These are phyloP conservation scores for Guaruba guarouba DNA, from an alignment of 2,113 vertebrate genomes.

Conservation along the genomic window DNA sequence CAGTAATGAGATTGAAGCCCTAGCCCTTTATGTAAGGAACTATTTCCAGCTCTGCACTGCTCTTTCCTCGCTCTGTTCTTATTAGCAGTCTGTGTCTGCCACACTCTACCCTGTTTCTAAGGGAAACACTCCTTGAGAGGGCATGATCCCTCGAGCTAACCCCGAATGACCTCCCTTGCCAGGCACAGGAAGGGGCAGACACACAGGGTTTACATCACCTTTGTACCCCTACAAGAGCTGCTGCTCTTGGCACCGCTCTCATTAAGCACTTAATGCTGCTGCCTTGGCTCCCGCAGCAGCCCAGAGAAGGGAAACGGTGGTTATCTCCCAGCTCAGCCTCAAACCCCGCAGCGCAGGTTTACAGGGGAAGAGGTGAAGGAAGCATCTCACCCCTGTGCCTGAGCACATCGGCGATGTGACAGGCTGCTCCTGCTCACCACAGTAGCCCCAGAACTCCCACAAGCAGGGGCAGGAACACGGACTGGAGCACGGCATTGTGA, in stretches of 20 bases:
- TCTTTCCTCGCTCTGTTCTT: background rate
- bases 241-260: background rate
- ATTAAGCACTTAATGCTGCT: background rate
- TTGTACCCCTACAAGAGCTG: background rate
- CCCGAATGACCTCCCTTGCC: background rate
- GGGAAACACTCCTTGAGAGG: background rate
- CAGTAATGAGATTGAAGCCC: constrained; percentile 65
- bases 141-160: background rate
- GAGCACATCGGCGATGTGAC: accelerated
- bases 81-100: background rate
- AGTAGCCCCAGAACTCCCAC: accelerated
- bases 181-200: background rate
- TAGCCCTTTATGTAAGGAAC: constrained; percentile 49
- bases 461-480: background rate
- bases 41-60: constrained; percentile 25
- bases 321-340: background rate
- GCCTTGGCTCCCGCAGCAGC: background rate
- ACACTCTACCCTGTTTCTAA: background rate
- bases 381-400: background rate
- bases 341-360: background rate
- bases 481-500: background rate
- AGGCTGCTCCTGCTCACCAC: background rate
- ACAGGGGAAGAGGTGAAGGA: background rate
- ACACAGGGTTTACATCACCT: background rate
- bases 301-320: background rate